Evolutionary conservation across 2,888 invertebrate genomes (phyloP).

Genomic region (Biston betularia): DNA sequence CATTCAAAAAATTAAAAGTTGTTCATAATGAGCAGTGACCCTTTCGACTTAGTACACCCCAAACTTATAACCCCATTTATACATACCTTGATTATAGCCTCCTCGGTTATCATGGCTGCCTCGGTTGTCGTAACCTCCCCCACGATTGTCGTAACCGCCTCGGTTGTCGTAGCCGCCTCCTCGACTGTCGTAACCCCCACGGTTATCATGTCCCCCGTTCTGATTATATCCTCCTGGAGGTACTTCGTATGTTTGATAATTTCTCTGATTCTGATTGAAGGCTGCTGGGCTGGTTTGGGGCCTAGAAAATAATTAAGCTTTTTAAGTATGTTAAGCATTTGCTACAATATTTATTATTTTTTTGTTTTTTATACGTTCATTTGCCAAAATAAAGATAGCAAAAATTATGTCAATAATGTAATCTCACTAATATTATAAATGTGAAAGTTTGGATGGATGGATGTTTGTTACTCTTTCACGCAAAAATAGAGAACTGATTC

Average conservation of each 20-base stretch:
- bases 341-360: not conserved
- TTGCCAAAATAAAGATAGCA: no score
- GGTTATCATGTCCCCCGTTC: constrained; percentile 43
- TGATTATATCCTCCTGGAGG: constrained; percentile 64
- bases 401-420: no score
- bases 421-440: no score
- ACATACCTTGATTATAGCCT: constrained; percentile 36
- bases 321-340: not conserved
- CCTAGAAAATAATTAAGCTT: constrained; percentile 51
- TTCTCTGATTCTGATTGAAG: constrained; percentile 51
- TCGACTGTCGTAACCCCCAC: constrained; percentile 47
- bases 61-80: not conserved
- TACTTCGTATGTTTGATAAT: constrained; percentile 73
- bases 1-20: no score
- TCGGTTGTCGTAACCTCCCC: constrained; percentile 45
- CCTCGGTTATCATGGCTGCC: constrained; percentile 41
- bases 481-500: no score
- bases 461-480: no score
- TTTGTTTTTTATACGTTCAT: no score
- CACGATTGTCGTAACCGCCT: constrained; percentile 50
- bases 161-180: constrained; percentile 57
- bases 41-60: no score
- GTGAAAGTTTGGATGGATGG: no score
- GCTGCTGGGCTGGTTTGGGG: constrained; percentile 62
- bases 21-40: not conserved